Evolutionary conservation across 2,888 invertebrate species (phyloP).

Genomic region (Rosalia funebris): DNA sequence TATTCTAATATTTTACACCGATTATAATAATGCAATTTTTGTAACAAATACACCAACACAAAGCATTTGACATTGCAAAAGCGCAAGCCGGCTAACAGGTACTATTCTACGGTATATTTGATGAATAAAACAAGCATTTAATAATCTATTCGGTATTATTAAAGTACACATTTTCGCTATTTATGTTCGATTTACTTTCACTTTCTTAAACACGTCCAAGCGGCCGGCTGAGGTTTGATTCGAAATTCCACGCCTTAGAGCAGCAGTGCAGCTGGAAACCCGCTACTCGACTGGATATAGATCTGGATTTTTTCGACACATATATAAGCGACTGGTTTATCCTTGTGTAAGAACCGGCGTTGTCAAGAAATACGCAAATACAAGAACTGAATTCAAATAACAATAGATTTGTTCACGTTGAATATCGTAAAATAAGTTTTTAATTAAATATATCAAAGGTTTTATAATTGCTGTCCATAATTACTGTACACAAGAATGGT

Average conservation of each 20-base stretch:
- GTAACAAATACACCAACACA: neutral
- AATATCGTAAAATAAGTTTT: neutral
- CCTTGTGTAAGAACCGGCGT: slow-evolving; percentile 1
- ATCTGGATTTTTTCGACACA: slow-evolving; percentile 1
- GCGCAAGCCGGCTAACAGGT: neutral
- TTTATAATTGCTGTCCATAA: neutral
- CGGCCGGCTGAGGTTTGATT: slow-evolving; percentile 1
- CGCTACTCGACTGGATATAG: neutral
- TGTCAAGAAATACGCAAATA: neutral
- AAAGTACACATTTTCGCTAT: neutral
- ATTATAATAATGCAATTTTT: neutral
- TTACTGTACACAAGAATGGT: neutral
- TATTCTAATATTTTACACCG: neutral
- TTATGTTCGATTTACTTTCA: slow-evolving; percentile 3
- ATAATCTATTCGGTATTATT: neutral
- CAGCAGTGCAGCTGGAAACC: neutral
- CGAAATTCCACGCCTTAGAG: neutral
- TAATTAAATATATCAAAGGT: slow-evolving; percentile 1
- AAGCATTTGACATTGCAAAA: neutral
- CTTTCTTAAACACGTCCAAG: slow-evolving; percentile 1
- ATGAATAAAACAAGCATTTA: neutral
- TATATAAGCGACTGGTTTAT: neutral
- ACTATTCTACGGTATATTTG: neutral
- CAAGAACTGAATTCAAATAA: slow-evolving; percentile 1
- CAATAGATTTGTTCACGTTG: neutral